Percentiles rank a stretch among this genome's conserved stretches.
phyloP scores from a whole-genome alignment of 1,140 invertebrate species.

The Arion vulgaris region DNA sequence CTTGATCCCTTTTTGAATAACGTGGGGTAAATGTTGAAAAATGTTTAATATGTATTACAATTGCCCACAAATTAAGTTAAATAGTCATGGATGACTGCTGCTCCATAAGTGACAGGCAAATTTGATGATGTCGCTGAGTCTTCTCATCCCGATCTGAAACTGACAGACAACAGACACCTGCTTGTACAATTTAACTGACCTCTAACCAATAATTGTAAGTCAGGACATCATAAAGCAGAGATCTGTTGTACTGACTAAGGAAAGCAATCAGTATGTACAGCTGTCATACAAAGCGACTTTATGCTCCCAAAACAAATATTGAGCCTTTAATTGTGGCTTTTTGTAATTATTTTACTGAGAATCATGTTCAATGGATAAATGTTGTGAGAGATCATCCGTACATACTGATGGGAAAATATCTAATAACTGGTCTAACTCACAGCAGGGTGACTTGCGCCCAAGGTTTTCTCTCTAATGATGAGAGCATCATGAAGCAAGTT shows the following conservation, averaged over 20 bases:
- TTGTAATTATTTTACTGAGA: not conserved
- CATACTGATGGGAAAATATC: not conserved
- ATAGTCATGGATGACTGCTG: not conserved
- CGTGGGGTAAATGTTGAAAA: not conserved
- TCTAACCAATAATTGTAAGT: too few species aligned
- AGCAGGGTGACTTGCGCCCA: conserved; percentile 98
- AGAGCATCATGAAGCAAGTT: conserved; percentile 98
- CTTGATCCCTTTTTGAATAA: conserved; percentile 80
- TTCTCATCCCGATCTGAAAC: not conserved
- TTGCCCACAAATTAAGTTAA: not conserved
- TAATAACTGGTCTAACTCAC: conserved; percentile 76
- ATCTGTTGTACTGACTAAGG: not conserved
- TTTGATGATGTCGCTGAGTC: not conserved
- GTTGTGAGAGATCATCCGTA: not conserved
- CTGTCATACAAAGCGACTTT: not conserved
- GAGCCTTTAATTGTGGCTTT: not conserved
- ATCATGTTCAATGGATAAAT: not conserved
- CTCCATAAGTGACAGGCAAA: not conserved
- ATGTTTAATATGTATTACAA: not conserved
- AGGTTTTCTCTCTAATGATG: conserved; percentile 96
- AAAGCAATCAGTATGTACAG: not conserved
- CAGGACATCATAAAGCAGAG: too few species aligned
- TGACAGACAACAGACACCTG: too few species aligned
- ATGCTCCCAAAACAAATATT: not conserved
- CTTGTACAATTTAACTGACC: too few species aligned